These are phyloP conservation scores for Ormyrus nitidulus DNA, from an alignment of 2,888 invertebrate genomes.

Conservation along the genomic window DNA sequence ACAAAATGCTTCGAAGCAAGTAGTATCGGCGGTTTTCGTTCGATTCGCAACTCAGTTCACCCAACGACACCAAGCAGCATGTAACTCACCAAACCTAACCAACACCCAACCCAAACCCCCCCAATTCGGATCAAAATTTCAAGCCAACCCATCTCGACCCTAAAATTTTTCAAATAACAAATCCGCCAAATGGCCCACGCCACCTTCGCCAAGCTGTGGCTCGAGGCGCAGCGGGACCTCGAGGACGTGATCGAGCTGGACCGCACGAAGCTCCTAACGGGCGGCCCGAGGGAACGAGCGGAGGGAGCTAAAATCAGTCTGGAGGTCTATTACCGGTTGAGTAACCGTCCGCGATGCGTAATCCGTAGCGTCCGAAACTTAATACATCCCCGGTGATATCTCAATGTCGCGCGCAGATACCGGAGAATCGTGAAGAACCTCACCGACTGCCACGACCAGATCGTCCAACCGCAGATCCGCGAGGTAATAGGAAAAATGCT, in stretches of 20 bases:
- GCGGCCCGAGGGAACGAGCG: constrained; percentile 34
- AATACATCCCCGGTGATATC: neutral
- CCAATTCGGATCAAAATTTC: too few species aligned
- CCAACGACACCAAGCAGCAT: too few species aligned
- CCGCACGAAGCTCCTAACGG: constrained; percentile 37
- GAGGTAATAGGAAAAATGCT: constrained; percentile 78
- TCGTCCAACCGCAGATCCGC: constrained; percentile 80
- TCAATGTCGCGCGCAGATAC: constrained; percentile 61
- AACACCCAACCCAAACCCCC: constrained; percentile 12
- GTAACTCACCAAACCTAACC: neutral
- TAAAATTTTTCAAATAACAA: too few species aligned
- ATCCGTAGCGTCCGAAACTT: too few species aligned
- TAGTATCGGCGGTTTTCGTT: too few species aligned
- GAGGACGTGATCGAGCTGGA: constrained; percentile 64
- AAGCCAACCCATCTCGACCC: too few species aligned
- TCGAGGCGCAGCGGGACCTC: constrained; percentile 62
- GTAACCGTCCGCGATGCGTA: neutral
- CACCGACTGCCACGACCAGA: constrained; percentile 80
- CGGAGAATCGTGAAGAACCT: constrained; percentile 70
- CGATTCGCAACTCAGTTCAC: too few species aligned
- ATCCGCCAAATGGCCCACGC: constrained; percentile 62
- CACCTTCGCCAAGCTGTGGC: constrained; percentile 66
- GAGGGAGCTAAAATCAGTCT: constrained; percentile 54
- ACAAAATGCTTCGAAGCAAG: too few species aligned
- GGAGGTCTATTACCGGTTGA: constrained; percentile 61